Evolutionary conservation across 1,140 invertebrate genomes (phyloP).

Genomic region (Sycophila sp.): DNA sequence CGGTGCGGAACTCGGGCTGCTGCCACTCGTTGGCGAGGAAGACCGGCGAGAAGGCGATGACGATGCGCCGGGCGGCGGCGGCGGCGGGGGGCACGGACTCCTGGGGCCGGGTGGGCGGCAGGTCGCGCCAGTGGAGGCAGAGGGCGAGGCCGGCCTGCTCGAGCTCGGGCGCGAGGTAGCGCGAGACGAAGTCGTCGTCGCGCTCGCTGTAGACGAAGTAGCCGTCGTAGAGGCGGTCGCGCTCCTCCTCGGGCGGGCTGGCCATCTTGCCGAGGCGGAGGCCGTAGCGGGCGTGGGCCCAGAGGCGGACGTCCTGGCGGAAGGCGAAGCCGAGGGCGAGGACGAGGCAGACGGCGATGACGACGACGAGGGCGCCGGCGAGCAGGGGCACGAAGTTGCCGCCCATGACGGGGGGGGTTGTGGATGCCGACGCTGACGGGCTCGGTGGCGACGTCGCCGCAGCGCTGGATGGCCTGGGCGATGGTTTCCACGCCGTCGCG

Average conservation of each 20-base stretch:
- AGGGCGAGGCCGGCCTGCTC: constrained; percentile 79
- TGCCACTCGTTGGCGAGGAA: constrained; percentile 82
- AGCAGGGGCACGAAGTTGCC: constrained; percentile 77
- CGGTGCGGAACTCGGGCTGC: constrained; percentile 75
- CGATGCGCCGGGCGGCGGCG: constrained; percentile 77
- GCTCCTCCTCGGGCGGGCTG: constrained; percentile 70
- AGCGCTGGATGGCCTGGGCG: constrained; percentile 70
- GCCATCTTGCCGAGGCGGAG: constrained; percentile 74
- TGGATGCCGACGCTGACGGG: constrained; percentile 49
- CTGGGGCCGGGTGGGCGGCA: constrained; percentile 76
- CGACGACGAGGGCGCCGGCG: constrained; percentile 77
- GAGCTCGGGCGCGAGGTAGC: constrained; percentile 81
- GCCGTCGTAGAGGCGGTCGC: constrained; percentile 84
- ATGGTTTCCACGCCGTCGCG: constrained; percentile 70
- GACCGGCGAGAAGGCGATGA: constrained; percentile 78
- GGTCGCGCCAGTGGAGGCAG: constrained; percentile 79
- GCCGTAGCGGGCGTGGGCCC: constrained; percentile 79
- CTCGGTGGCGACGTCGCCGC: constrained; percentile 68
- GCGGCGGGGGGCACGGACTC: constrained; percentile 81
- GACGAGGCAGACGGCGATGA: constrained; percentile 76
- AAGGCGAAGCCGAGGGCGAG: constrained; percentile 79
- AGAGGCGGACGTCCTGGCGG: constrained; percentile 77
- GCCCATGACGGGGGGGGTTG: constrained; percentile 62
- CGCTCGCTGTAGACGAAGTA: constrained; percentile 89
- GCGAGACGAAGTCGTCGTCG: constrained; percentile 82